Evolutionary conservation across 2,888 invertebrate species (phyloP).

Genomic region (Reticulitermes lucifugus): DNA sequence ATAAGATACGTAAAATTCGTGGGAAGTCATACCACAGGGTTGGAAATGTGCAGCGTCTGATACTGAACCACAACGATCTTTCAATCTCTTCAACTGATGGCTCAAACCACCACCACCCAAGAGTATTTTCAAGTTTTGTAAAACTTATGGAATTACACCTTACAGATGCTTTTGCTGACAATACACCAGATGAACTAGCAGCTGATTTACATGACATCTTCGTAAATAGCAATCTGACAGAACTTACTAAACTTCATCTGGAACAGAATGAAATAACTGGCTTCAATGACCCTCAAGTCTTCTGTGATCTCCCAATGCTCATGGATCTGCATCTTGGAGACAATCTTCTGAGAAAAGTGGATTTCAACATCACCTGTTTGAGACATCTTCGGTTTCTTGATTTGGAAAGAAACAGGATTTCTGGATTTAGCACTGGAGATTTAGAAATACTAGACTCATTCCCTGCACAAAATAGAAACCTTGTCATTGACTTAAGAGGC

Average conservation of each 20-base stretch:
- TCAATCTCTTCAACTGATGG: conserved; percentile 69
- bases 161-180: conserved; percentile 79
- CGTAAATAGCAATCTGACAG: conserved; percentile 73
- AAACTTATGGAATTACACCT: conserved; percentile 78
- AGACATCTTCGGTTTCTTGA: conserved; percentile 75
- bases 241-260: conserved; percentile 76
- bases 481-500: conserved; percentile 72
- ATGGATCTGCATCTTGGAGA: conserved; percentile 78
- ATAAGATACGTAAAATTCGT: conserved; percentile 76
- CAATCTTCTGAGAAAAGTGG: conserved; percentile 71
- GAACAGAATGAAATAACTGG: conserved; percentile 80
- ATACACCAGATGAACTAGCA: conserved; percentile 71
- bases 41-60: conserved; percentile 73
- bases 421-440: conserved; percentile 69
- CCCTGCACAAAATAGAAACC: conserved; percentile 63
- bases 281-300: conserved; percentile 74
- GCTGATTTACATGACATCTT: conserved; percentile 79
- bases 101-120: conserved; percentile 73
- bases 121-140: conserved; percentile 76
- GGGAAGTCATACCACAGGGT: conserved; percentile 83
- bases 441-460: conserved; percentile 69
- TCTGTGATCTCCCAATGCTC: conserved; percentile 76
- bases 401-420: conserved; percentile 75
- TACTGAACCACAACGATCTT: conserved; percentile 79
- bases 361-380: conserved; percentile 76